Percentiles rank a stretch among this genome's conserved stretches.
These are phyloP conservation scores for Lycophotia porphyrea DNA, from an alignment of 2,888 invertebrate genomes.

Conservation along the genomic window DNA sequence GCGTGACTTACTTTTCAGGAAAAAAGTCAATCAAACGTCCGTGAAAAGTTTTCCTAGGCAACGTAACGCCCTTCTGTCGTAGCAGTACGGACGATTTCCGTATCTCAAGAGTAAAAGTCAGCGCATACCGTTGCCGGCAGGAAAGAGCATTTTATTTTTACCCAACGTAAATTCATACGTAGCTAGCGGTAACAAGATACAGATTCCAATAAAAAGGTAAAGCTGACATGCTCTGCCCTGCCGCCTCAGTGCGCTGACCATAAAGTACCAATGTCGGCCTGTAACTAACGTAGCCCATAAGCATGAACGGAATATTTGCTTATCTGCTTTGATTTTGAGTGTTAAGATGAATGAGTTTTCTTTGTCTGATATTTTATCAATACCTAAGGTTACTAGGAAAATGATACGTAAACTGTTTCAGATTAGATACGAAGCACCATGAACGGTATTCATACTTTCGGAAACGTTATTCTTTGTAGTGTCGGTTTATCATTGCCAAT, in stretches of 20 bases:
- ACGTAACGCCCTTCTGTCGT: background rate
- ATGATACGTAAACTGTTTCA: background rate
- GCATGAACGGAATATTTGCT: background rate
- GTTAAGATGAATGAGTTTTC: slow-evolving; percentile 7
- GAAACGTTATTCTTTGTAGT: background rate
- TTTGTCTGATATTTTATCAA: slow-evolving; percentile 8
- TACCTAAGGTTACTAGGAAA: slow-evolving; percentile 6
- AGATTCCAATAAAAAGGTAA: background rate
- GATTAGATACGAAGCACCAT: slow-evolving; percentile 31
- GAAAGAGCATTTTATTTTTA: background rate
- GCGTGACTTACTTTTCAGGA: background rate
- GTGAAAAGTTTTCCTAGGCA: background rate
- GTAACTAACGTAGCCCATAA: background rate
- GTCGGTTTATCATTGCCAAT: slow-evolving; percentile 6
- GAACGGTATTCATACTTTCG: background rate
- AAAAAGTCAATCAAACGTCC: background rate
- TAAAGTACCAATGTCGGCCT: background rate
- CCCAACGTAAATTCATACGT: background rate
- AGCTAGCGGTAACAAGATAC: background rate
- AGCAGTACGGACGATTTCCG: background rate
- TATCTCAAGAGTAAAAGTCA: background rate
- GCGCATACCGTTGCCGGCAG: no score
- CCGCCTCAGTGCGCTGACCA: background rate
- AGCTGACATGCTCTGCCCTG: background rate
- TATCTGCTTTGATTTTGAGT: background rate